phyloP scores from a whole-genome alignment of 2,888 invertebrate species.

The Drosophila subquinaria region DNA sequence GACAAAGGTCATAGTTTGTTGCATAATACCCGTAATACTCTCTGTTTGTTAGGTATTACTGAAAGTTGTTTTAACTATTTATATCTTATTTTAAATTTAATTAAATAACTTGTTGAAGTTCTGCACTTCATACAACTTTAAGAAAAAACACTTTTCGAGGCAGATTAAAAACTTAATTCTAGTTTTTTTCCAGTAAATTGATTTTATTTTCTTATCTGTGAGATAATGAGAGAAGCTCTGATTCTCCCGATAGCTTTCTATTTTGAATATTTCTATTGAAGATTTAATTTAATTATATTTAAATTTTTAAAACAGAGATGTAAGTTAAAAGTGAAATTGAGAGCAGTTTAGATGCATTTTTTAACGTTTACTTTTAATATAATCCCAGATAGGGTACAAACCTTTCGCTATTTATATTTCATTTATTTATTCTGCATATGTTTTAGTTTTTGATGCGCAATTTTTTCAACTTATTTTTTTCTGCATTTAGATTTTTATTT shows the following conservation, averaged over 20 bases:
- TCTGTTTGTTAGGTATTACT: constrained; percentile 11
- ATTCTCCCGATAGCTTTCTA: too few species aligned
- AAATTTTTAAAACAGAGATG: too few species aligned
- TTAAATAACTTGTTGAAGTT: not conserved
- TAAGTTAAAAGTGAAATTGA: too few species aligned
- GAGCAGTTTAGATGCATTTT: too few species aligned
- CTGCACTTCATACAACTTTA: not conserved
- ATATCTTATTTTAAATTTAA: not conserved
- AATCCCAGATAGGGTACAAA: not conserved
- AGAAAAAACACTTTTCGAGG: not conserved
- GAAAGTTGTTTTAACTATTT: not conserved
- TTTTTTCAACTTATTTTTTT: constrained; percentile 34
- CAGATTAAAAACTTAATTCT: not conserved
- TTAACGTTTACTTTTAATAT: not conserved
- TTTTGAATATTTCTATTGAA: not conserved
- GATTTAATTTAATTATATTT: not conserved
- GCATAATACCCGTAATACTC: constrained; percentile 17
- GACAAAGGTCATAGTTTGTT: constrained; percentile 37
- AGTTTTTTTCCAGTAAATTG: not conserved
- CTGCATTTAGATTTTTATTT: constrained; percentile 43
- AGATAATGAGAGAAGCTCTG: not conserved
- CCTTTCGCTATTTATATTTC: not conserved
- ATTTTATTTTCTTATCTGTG: not conserved
- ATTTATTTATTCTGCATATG: constrained; percentile 1
- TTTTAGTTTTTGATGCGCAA: constrained; percentile 25